Base-by-base conservation (phyloP, 1,140 invertebrate species). In the Drosophila kurseongensis region DNA sequence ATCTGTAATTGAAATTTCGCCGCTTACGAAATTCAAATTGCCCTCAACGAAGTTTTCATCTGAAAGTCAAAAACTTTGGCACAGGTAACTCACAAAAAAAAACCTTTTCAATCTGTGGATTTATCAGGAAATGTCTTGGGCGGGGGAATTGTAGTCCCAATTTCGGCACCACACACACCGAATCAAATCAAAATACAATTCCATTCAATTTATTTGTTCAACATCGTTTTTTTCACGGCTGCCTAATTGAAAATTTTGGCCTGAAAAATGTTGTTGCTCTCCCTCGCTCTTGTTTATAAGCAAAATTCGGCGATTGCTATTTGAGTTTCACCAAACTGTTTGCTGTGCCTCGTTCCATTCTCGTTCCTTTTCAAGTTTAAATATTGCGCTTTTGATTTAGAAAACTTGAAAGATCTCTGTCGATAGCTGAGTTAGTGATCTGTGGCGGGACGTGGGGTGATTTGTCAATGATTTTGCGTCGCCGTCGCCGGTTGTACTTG, bases 191-290 rank as follows among this genome's bases (percentile, higher is more conserved):
- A 86, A 80, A 83, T 84, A 75, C 69, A 80, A 80, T 78, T 51
- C 42, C 74, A 88, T 88, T 88, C 71, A 76, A 78, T 88, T 79
- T 76, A 82, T 88, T 82, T 82, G 82, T 72, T 78, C 50, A 82
- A 72, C 75, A 78, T 74, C 73, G 68, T 67, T 48, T 55, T 75
- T 74, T 32, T 23, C 16, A 35, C 38, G 59, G 45, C 38, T 66
- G 50, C 82, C 83, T 79, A 86, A 86, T 82, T 88, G 82, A 88
- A 86, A 86, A 88, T 86, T 78, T 69, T 82, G 83, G 83, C 82
- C 69, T 65, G 83, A 86, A 82, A 85, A 86, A 75, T 75, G 61
- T 48, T 74, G 59, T 81, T 72, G 50, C 23, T 23, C 35, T 1
- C n/a, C 59, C 14, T 27, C 35, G 14, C 40, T 59, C 63, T 50